phyloP scores from a whole-genome alignment of 2,113 vertebrate genomes.

The Xenotilapia caudafasciata region DNA sequence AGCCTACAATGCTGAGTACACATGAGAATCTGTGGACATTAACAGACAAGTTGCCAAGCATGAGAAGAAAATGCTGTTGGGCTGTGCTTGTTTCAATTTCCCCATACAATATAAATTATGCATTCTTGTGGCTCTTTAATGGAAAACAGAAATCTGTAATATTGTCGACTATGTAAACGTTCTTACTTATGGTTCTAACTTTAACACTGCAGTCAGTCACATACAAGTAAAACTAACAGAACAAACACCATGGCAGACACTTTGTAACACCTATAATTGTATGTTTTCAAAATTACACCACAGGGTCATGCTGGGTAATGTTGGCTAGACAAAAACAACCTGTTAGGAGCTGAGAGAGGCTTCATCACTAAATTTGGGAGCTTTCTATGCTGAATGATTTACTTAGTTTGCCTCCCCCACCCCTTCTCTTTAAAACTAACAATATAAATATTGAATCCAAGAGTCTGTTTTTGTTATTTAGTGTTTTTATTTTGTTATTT shows the following conservation, averaged over 20 bases:
- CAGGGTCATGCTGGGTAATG: neutral
- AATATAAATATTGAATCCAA: neutral
- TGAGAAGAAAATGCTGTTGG: neutral
- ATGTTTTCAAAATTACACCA: neutral
- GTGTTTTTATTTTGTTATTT: neutral
- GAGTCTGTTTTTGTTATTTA: neutral
- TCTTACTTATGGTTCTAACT: neutral
- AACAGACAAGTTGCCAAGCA: neutral
- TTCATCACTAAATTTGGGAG: neutral
- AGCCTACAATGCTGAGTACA: neutral
- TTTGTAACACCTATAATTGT: neutral
- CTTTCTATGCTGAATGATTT: neutral
- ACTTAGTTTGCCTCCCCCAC: no score
- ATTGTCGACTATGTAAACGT: neutral
- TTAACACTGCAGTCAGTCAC: neutral
- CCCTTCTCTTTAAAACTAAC: no score
- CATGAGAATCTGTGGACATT: constrained; percentile 3
- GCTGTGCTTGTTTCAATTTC: neutral
- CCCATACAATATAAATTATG: neutral
- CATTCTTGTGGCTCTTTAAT: neutral
- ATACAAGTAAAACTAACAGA: neutral
- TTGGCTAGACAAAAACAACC: neutral
- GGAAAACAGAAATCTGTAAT: neutral
- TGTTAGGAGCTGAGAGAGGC: neutral
- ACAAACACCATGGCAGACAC: neutral